A percentile compares a stretch with the other conserved stretches of the same genome.
phyloP scores from a whole-genome alignment of 2,797 vertebrate species.

The Fundulus diaphanus region DNA sequence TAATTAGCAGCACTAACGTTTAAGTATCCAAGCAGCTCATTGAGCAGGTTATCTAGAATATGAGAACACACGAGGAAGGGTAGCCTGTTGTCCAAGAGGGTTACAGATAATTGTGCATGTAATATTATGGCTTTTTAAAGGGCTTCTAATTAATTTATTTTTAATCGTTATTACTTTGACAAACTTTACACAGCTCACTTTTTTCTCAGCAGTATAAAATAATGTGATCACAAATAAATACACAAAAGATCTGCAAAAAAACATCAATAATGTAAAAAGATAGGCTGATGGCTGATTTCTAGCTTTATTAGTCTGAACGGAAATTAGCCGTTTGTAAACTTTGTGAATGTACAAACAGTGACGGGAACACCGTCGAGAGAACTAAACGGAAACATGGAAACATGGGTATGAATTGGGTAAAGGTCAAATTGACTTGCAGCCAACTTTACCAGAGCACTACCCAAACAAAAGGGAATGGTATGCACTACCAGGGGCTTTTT shows the following conservation, averaged over 20 bases:
- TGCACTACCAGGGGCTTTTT: not conserved
- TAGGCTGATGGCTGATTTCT: too few relatives aligned
- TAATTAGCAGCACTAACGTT: constrained; percentile 1
- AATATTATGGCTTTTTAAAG: not conserved
- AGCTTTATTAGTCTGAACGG: too few relatives aligned
- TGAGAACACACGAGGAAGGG: not conserved
- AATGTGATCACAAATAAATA: not conserved
- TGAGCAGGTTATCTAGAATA: not conserved
- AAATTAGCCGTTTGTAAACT: too few relatives aligned
- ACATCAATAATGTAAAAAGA: too few relatives aligned
- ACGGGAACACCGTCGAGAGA: too few relatives aligned
- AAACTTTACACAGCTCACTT: not conserved
- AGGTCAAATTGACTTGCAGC: too few relatives aligned
- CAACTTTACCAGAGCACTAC: not conserved
- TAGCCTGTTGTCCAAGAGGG: not conserved
- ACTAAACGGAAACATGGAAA: too few relatives aligned
- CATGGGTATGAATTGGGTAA: too few relatives aligned
- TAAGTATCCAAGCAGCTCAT: not conserved
- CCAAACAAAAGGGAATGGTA: not conserved
- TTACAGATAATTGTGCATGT: not conserved
- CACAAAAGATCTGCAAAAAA: not conserved
- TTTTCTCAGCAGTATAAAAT: not conserved
- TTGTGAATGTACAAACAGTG: too few relatives aligned
- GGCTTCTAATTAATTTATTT: not conserved
- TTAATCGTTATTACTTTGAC: not conserved